A percentile compares a stretch with the other conserved stretches of the same genome.
Conservation (phyloP, 2,888 invertebrate genomes). For the Cantharis lateralis region DNA sequence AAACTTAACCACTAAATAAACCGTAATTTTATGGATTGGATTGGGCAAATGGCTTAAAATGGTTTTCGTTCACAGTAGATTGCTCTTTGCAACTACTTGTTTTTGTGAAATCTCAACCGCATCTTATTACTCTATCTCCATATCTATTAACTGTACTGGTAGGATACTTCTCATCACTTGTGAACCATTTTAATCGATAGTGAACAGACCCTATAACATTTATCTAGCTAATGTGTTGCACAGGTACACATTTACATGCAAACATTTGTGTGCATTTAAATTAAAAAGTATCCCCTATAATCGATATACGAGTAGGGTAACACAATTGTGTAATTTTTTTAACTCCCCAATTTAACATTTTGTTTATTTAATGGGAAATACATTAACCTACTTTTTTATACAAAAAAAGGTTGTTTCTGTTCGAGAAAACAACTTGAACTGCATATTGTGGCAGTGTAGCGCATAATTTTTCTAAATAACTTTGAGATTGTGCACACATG, state of each 20-base stretch:
- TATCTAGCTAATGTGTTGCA: background rate
- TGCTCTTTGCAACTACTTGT: too few species aligned
- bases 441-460: background rate
- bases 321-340: background rate
- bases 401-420: background rate
- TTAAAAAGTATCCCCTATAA: background rate
- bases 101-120: too few species aligned
- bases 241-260: too few species aligned
- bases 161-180: too few species aligned
- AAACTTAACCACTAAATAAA: too few species aligned
- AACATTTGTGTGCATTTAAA: background rate
- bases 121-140: too few species aligned
- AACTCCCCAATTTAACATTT: background rate
- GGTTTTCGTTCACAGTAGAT: too few species aligned
- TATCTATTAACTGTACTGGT: too few species aligned
- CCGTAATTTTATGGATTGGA: too few species aligned
- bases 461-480: background rate
- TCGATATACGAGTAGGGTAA: background rate
- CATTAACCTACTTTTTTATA: background rate
- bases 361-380: background rate
- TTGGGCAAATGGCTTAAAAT: too few species aligned
- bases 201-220: too few species aligned
- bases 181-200: too few species aligned
- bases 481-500: constrained; percentile 22
- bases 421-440: background rate